Percentiles rank a stretch among this genome's conserved stretches.
phyloP scores from a whole-genome alignment of 2,113 vertebrate genomes.

The Origma solitaria region DNA sequence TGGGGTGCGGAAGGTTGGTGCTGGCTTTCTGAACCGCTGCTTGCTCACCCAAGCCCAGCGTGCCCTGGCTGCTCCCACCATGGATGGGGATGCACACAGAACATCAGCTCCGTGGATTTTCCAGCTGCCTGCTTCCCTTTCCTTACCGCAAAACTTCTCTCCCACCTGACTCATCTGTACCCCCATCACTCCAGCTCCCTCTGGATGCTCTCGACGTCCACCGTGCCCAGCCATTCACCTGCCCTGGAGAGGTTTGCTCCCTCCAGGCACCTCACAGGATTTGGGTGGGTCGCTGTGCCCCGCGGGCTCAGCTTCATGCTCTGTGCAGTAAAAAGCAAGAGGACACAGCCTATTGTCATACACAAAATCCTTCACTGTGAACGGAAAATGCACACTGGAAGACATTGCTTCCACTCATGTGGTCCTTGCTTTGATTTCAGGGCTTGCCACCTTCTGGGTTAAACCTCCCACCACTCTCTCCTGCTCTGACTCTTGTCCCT shows the following conservation, averaged over 20 bases:
- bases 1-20: not conserved
- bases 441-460: not conserved
- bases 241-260: not conserved
- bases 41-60: not conserved
- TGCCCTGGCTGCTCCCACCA: not conserved
- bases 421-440: not conserved
- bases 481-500: not conserved
- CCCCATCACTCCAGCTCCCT: not conserved
- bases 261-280: fast-evolving
- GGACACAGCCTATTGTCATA: not conserved
- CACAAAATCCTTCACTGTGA: not conserved
- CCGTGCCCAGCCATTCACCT: not conserved
- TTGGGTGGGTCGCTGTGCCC: not conserved
- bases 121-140: not conserved
- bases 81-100: fast-evolving
- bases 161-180: fast-evolving
- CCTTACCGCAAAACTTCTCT: not conserved
- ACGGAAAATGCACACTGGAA: not conserved
- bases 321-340: not conserved
- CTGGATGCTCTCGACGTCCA: not conserved
- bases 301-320: fast-evolving
- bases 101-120: fast-evolving
- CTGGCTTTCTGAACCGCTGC: not conserved
- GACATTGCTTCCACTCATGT: not conserved
- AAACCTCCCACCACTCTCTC: not conserved